phyloP scores from a whole-genome alignment of 1,140 invertebrate genomes.

The Drosophila punjabiensis region DNA sequence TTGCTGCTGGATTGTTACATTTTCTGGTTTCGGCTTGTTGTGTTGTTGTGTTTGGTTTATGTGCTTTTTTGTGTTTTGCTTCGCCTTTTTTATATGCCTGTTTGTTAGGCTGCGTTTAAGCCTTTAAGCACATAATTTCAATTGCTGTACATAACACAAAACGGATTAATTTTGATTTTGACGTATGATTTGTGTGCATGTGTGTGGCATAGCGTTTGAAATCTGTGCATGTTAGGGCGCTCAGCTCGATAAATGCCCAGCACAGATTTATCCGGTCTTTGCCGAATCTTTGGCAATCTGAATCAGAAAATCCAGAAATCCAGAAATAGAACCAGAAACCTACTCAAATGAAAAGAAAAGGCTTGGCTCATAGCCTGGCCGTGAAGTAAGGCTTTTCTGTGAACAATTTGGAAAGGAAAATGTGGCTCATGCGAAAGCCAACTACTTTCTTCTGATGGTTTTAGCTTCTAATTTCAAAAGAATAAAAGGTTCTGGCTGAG shows the following conservation, averaged over 20 bases:
- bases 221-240: constrained; percentile 20
- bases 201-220: constrained; percentile 3
- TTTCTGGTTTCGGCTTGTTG: constrained; percentile 40
- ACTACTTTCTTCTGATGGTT: background rate
- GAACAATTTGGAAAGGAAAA: constrained; percentile 33
- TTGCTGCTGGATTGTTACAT: constrained; percentile 57
- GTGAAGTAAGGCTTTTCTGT: constrained; percentile 19
- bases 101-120: constrained; percentile 71
- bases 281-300: constrained; percentile 10
- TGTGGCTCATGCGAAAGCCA: constrained; percentile 21
- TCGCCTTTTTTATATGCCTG: constrained; percentile 58
- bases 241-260: constrained; percentile 30
- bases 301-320: constrained; percentile 5
- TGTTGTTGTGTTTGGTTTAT: constrained; percentile 43
- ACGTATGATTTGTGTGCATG: constrained; percentile 65
- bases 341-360: constrained; percentile 20
- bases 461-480: background rate
- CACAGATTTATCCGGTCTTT: constrained; percentile 25
- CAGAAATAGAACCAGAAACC: constrained; percentile 21
- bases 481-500: background rate
- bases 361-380: constrained; percentile 8
- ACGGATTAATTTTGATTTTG: constrained; percentile 82
- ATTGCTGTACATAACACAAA: constrained; percentile 80
- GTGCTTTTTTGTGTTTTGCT: constrained; percentile 22
- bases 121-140: constrained; percentile 82